These are phyloP conservation scores for Charanyca ferruginea DNA, from an alignment of 2,888 invertebrate genomes.

Conservation along the genomic window DNA sequence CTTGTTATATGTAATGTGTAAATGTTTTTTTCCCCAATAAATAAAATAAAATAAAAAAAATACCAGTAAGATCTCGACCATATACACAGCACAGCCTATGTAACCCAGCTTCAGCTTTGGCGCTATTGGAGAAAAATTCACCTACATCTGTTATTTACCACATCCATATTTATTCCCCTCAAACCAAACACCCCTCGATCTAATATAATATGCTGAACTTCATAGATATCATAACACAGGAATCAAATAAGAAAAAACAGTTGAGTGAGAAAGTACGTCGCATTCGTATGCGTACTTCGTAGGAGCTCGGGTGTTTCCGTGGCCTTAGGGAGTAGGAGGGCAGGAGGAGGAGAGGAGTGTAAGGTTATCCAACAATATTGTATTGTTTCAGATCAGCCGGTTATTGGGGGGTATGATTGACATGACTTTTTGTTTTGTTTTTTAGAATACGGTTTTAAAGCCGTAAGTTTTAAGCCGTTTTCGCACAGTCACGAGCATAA, in stretches of 20 bases:
- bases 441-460: not conserved
- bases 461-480: no score
- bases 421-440: constrained; percentile 22
- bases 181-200: constrained; percentile 31
- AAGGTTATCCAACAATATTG: constrained; percentile 47
- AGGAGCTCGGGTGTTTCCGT: constrained; percentile 43
- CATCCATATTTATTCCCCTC: constrained; percentile 6
- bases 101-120: not conserved
- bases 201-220: constrained; percentile 61
- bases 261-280: constrained; percentile 30
- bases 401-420: constrained; percentile 51
- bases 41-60: no score
- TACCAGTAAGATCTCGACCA: no score
- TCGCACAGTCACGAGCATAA: no score
- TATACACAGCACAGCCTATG: no score
- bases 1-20: no score
- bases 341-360: not conserved
- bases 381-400: constrained; percentile 55
- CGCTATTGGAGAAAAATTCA: not conserved
- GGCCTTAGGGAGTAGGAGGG: constrained; percentile 52
- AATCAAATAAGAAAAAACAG: constrained; percentile 63
- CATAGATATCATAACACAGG: constrained; percentile 56
- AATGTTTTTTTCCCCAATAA: no score
- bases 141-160: not conserved
- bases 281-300: constrained; percentile 61